Conservation (phyloP, 2,113 vertebrate species). For the Tragelaphus strepsiceros region DNA sequence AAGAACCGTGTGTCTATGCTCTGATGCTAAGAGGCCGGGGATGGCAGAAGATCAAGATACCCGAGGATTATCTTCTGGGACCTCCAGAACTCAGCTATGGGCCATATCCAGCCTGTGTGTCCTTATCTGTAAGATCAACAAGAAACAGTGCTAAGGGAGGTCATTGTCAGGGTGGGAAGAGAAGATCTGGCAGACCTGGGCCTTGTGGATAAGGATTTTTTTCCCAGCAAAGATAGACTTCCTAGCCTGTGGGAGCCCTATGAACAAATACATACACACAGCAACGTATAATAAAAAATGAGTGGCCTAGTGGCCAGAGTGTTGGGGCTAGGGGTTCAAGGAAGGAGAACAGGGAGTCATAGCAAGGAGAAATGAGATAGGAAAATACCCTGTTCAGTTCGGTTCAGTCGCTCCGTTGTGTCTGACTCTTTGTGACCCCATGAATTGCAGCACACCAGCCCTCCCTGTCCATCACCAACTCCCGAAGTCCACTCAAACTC, state of each 20-base stretch:
- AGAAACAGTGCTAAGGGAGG: neutral
- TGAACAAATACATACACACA: conserved; percentile 25
- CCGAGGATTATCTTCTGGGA: neutral
- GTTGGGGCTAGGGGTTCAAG: neutral
- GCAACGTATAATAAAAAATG: neutral
- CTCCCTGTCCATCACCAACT: too few relatives aligned
- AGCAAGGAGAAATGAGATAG: neutral
- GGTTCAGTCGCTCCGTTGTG: too few relatives aligned
- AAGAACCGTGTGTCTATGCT: conserved; percentile 84
- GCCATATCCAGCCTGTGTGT: neutral
- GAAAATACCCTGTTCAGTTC: neutral
- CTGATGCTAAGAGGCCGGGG: conserved; percentile 40
- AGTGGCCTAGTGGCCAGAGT: neutral
- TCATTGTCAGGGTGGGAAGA: neutral
- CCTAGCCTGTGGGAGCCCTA: neutral
- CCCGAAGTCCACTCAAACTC: too few relatives aligned
- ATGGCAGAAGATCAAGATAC: neutral
- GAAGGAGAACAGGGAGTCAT: neutral
- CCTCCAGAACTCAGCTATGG: neutral
- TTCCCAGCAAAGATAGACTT: neutral
- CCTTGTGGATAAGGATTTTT: neutral
- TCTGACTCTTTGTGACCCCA: too few relatives aligned
- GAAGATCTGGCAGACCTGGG: neutral
- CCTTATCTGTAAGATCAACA: neutral
- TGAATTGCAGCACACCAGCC: too few relatives aligned